These are phyloP conservation scores for Hirundichthys speculiger DNA, from an alignment of 2,113 vertebrate species.

Conservation along the genomic window DNA sequence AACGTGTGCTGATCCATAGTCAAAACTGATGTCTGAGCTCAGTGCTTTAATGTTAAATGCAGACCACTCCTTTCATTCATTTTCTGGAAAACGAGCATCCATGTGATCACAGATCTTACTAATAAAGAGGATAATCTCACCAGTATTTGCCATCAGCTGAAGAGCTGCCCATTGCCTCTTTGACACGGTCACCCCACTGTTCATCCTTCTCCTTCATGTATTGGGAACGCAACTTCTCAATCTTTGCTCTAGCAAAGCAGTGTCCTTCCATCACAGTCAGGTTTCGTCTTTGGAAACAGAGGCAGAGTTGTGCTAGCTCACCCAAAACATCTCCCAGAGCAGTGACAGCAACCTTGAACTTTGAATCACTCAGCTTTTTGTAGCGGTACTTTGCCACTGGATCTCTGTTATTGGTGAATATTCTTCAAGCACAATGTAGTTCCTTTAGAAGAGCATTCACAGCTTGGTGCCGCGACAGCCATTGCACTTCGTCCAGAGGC, in stretches of 20 bases:
- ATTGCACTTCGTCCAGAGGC: not conserved
- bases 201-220: slow-evolving; percentile 26
- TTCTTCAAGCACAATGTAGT: no score
- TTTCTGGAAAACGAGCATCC: slow-evolving; percentile 29
- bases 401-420: no score
- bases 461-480: no score
- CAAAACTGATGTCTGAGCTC: no score
- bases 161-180: slow-evolving; percentile 12
- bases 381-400: no score
- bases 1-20: no score
- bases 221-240: slow-evolving; percentile 24
- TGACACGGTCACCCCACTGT: slow-evolving; percentile 19
- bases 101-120: slow-evolving; percentile 24
- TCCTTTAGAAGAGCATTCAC: no score
- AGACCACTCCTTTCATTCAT: no score
- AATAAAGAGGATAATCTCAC: slow-evolving; percentile 30
- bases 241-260: no score
- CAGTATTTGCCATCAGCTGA: slow-evolving; percentile 33
- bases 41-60: no score
- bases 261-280: no score
- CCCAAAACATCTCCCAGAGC: slow-evolving; percentile 17
- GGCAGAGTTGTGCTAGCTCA: slow-evolving; percentile 1
- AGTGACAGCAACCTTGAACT: not conserved
- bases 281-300: slow-evolving; percentile 25
- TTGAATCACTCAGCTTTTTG: no score